A percentile compares a stretch with the other conserved stretches of the same genome.
These are phyloP conservation scores for Protaetia brevitarsis DNA, from an alignment of 1,140 invertebrate genomes.

Conservation along the genomic window DNA sequence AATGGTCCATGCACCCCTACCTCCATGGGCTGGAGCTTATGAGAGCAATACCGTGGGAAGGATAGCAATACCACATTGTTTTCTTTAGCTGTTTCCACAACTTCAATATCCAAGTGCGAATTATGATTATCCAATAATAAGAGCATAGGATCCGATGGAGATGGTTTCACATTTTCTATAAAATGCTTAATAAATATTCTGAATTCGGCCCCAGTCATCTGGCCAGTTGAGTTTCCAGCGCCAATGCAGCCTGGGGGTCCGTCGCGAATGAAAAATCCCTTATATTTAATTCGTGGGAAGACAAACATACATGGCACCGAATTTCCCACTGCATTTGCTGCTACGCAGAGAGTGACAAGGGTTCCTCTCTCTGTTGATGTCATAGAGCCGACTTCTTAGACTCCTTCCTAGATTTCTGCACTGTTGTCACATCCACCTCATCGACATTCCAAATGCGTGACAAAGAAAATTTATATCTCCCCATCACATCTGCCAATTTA, in stretches of 20 bases:
- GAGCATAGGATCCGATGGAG: background rate
- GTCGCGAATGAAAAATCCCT: background rate
- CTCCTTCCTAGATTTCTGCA: background rate
- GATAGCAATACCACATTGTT: slow-evolving; percentile 46
- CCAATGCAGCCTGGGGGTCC: background rate
- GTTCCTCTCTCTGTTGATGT: background rate
- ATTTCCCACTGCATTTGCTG: background rate
- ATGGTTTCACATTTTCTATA: background rate
- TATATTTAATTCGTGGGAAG: background rate
- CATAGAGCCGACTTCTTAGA: background rate
- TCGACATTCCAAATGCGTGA: background rate
- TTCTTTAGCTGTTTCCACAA: slow-evolving; percentile 35
- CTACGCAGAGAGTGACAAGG: background rate
- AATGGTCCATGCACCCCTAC: slow-evolving; percentile 43
- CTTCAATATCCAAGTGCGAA: slow-evolving; percentile 33
- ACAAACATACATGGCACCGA: background rate
- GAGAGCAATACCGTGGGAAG: slow-evolving; percentile 46
- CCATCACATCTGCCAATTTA: background rate
- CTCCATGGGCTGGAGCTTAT: slow-evolving; percentile 43
- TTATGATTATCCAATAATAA: slow-evolving; percentile 37
- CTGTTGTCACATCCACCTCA: background rate
- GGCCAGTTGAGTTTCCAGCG: background rate
- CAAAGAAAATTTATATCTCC: background rate
- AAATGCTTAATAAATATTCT: background rate
- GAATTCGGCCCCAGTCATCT: background rate